Percentiles rank a stretch among this genome's conserved stretches.
Evolutionary conservation across 2,113 vertebrate species (phyloP).

Genomic region (Thalassoma bifasciatum): DNA sequence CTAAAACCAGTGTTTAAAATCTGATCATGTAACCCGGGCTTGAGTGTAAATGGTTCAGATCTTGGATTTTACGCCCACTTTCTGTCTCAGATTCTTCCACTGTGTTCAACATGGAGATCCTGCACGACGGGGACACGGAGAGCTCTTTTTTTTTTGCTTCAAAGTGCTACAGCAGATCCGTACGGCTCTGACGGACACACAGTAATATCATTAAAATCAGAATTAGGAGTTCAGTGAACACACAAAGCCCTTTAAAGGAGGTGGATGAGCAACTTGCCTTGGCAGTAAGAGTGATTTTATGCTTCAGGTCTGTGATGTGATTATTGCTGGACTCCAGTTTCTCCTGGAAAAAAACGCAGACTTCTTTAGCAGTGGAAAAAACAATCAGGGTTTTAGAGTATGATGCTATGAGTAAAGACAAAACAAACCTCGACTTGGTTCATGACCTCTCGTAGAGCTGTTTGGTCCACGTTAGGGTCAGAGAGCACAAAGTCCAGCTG

Average conservation of each 20-base stretch:
- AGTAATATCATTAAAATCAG: not conserved
- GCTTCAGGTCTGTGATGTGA: slow-evolving; percentile 34
- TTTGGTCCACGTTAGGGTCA: slow-evolving; percentile 85
- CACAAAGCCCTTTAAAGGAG: not conserved
- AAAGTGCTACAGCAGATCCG: slow-evolving; percentile 35
- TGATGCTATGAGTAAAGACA: not conserved
- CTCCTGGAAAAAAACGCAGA: slow-evolving; percentile 36
- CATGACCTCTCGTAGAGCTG: slow-evolving; percentile 77
- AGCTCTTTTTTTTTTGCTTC: slow-evolving; percentile 26
- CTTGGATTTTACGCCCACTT: no score
- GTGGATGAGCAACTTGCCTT: slow-evolving; percentile 40
- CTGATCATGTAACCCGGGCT: no score
- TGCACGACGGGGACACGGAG: slow-evolving; percentile 14
- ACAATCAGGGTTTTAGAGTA: not conserved
- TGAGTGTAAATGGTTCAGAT: no score
- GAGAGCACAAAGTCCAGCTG: slow-evolving; percentile 85
- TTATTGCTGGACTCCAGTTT: slow-evolving; percentile 33
- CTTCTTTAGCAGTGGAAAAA: not conserved
- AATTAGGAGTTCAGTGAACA: not conserved
- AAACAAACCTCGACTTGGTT: slow-evolving; percentile 86
- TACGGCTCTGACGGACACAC: slow-evolving; percentile 39
- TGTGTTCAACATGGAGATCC: not conserved
- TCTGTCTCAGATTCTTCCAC: no score
- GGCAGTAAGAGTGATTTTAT: slow-evolving; percentile 34
- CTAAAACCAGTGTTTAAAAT: no score